These are phyloP conservation scores for Argyrosomus japonicus DNA, from an alignment of 2,113 vertebrate genomes.

Conservation along the genomic window DNA sequence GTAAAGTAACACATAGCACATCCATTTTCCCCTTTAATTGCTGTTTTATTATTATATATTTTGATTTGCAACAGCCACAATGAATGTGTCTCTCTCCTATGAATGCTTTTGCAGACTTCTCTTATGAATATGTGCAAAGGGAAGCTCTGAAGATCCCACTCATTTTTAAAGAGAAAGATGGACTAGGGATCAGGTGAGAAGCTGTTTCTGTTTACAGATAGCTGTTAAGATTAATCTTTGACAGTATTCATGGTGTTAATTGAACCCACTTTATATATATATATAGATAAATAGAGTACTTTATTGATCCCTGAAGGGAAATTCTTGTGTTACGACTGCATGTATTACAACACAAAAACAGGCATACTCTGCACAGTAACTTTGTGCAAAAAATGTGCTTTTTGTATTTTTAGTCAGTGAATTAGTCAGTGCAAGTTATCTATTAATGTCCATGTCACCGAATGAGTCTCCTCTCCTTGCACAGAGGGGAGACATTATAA, in stretches of 20 bases:
- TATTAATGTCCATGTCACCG: too few species aligned
- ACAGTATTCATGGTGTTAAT: not conserved
- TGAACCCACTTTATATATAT: not conserved
- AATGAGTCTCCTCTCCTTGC: too few species aligned
- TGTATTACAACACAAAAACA: too few species aligned
- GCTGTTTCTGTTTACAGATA: not conserved
- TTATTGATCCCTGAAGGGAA: too few species aligned
- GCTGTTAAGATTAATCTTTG: not conserved
- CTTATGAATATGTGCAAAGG: constrained; percentile 96
- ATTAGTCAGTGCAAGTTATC: too few species aligned
- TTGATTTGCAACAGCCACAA: too few species aligned
- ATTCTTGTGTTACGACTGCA: too few species aligned
- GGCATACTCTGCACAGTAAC: too few species aligned
- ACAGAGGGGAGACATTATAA: too few species aligned
- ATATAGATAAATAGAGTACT: not conserved
- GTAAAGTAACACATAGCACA: constrained; percentile 82
- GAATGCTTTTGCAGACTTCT: constrained; percentile 88
- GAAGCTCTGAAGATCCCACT: constrained; percentile 93
- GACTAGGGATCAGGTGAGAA: constrained; percentile 96
- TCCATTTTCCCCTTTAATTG: not conserved
- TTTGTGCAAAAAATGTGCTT: too few species aligned
- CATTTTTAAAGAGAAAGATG: constrained; percentile 93
- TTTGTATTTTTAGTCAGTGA: too few species aligned
- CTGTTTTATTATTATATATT: not conserved
- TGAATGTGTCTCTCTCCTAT: not conserved